These are phyloP conservation scores for Dicaeum eximium DNA, from an alignment of 2,113 vertebrate species.

Conservation along the genomic window DNA sequence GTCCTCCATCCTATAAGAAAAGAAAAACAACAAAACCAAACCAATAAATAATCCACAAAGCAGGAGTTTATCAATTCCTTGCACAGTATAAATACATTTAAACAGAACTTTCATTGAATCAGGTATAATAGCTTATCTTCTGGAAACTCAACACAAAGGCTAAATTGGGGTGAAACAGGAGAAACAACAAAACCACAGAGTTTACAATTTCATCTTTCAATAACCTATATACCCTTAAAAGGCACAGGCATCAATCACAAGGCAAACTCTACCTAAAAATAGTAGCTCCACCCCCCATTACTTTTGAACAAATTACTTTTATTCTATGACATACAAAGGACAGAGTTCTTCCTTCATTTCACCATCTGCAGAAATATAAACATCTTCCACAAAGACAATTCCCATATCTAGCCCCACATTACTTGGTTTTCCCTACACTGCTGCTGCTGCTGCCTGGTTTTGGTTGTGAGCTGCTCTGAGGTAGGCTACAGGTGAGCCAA, in stretches of 20 bases:
- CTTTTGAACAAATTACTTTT: not conserved
- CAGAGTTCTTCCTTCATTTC: not conserved
- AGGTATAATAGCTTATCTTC: not conserved
- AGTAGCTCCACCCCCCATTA: not conserved
- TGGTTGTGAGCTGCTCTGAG: not conserved
- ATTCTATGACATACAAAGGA: not conserved
- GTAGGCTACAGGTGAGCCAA: not conserved
- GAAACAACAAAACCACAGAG: not conserved
- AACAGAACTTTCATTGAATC: not conserved
- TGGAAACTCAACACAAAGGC: not conserved
- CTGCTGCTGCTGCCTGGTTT: not conserved
- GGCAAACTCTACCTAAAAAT: not conserved
- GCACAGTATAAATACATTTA: not conserved
- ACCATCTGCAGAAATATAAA: not conserved
- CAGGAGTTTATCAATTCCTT: not conserved
- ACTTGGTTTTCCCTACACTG: not conserved
- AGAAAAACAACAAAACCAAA: not conserved
- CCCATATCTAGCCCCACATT: not conserved
- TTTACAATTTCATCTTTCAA: not conserved
- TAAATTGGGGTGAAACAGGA: not conserved
- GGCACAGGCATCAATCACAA: not conserved
- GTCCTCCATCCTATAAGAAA: conserved; percentile 85
- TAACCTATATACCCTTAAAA: not conserved
- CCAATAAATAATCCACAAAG: not conserved
- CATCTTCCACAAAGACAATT: not conserved